Evolutionary conservation across 2,888 invertebrate genomes (phyloP).

Genomic region (Entomobrya multifasciata): DNA sequence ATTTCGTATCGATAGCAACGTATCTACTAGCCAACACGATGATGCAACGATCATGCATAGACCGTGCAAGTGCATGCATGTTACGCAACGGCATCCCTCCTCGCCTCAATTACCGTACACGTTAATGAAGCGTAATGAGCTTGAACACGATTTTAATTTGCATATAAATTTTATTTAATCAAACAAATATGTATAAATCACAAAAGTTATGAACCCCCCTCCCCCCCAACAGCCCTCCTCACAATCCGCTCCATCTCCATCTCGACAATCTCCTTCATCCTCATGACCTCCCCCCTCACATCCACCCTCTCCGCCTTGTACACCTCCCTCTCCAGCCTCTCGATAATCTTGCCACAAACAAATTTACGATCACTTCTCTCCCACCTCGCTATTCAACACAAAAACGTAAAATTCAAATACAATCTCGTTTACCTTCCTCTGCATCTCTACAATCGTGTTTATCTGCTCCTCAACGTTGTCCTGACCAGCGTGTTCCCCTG

Average conservation of each 20-base stretch:
- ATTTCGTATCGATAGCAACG: too few relatives aligned
- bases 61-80: too few relatives aligned
- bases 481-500: not conserved
- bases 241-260: not conserved
- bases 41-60: too few relatives aligned
- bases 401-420: constrained; percentile 43
- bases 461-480: constrained; percentile 7
- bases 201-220: not conserved
- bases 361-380: not conserved
- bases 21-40: too few relatives aligned
- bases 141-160: too few relatives aligned
- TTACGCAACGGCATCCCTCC: too few relatives aligned
- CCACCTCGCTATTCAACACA: not conserved
- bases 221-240: not conserved
- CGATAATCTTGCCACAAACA: too few relatives aligned
- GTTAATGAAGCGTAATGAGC: too few relatives aligned
- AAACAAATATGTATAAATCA: not conserved
- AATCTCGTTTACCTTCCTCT: constrained; percentile 47
- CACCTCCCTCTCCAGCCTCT: constrained; percentile 30
- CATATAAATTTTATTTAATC: not conserved
- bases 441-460: constrained; percentile 15
- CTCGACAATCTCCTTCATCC: constrained; percentile 6
- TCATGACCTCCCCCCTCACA: not conserved
- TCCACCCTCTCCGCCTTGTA: not conserved
- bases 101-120: too few relatives aligned